Conservation (phyloP, 2,888 invertebrate species). For the Perizoma flavofasciatum region DNA sequence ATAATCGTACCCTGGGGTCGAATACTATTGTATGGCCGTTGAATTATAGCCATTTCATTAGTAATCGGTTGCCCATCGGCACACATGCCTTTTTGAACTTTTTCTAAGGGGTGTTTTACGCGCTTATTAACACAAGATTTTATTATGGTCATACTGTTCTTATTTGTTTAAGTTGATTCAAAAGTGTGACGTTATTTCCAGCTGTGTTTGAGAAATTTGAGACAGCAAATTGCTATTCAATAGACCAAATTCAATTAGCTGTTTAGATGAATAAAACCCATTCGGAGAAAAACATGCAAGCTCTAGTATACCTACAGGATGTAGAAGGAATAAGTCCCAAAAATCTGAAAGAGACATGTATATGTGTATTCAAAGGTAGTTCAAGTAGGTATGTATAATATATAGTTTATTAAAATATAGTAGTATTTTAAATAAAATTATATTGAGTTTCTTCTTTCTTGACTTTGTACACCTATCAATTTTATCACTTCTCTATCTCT, state of each 20-base stretch:
- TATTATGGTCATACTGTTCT: neutral
- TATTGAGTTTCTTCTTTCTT: too few relatives aligned
- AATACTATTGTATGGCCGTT: conserved; percentile 42
- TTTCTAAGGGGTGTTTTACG: conserved; percentile 21
- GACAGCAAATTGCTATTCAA: conserved; percentile 1
- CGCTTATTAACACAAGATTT: neutral
- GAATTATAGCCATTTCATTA: conserved; percentile 32
- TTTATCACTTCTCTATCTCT: too few relatives aligned
- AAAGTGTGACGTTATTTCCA: conserved; percentile 7
- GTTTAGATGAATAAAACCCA: too few relatives aligned
- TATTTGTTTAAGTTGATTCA: conserved; percentile 7
- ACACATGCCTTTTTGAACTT: conserved; percentile 22
- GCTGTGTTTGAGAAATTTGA: conserved; percentile 8
- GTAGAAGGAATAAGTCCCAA: too few relatives aligned
- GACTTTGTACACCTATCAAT: too few relatives aligned
- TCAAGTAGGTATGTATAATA: too few relatives aligned
- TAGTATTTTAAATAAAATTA: too few relatives aligned
- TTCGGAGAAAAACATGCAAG: too few relatives aligned
- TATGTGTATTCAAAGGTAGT: too few relatives aligned
- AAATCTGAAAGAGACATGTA: too few relatives aligned
- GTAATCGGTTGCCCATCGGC: conserved; percentile 34
- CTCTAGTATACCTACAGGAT: neutral
- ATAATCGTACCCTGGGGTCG: conserved; percentile 41
- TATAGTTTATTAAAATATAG: too few relatives aligned
- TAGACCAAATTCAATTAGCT: too few relatives aligned